Evolutionary conservation across 2,797 vertebrate genomes (phyloP), one percentile per base, ranked within the genome.

Genomic region (Taeniopygia guttata): DNA sequence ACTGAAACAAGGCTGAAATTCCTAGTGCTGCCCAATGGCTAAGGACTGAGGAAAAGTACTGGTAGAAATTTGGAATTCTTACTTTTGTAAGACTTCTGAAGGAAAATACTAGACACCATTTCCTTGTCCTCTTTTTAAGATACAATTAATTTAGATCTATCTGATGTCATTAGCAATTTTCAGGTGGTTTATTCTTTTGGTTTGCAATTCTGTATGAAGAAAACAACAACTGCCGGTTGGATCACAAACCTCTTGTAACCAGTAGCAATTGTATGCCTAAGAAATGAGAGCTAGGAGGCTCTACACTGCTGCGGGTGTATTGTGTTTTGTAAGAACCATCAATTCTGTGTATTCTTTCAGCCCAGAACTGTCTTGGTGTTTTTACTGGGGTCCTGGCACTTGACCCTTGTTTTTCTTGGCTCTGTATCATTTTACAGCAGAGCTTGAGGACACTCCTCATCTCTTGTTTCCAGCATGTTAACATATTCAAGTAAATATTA

Each of bases 401-500:
- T 96, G 80, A 96, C 84, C 63, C 78, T 68, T 89, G 40, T 90
- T 95, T 69, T 93, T 95, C 55, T 95, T 96, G 89, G 85, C 87
- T 94, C 64, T 59, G 87, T 84, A 96, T 79, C 49, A 42, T 95
- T 96, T 94, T 77, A 67, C 68, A 87, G 77, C 81, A 48, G 48
- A 93, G 85, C 38, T 90, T 13, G 62, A 94, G 72, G 90, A 75
- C 30, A 23, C 67, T 86, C 64, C 58, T 88, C 73, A 86, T 95
- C 68, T 95, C 82, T 74, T 78, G 84, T 95, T 96, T 95, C 86
- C 58, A 89, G 60, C 62, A 62, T 60, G 80, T 80, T 97, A 89
- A 92, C 89, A 90, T 94, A 84, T 87, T 90, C 94, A 90, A 93
- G 75, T 84, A 96, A 96, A 93, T 70, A 73, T 70, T 92, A 59